phyloP scores from a whole-genome alignment of 2,888 invertebrate species.

The Helicoverpa assulta region DNA sequence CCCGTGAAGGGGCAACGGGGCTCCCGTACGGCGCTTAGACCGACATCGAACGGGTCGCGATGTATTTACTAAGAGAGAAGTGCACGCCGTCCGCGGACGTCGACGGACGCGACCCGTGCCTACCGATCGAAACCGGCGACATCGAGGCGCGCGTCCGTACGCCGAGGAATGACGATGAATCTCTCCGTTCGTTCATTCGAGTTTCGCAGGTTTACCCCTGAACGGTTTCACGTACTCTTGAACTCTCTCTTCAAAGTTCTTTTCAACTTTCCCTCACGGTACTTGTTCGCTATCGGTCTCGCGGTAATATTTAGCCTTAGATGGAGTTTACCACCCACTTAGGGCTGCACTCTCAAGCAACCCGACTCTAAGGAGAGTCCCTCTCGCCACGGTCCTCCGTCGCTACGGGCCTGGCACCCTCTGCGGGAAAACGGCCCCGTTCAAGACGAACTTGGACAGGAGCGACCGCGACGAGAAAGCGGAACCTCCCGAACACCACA shows the following conservation, averaged over 20 bases:
- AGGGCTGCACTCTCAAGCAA: constrained; percentile 91
- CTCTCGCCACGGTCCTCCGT: constrained; percentile 70
- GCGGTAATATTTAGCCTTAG: constrained; percentile 91
- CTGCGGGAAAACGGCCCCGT: constrained; percentile 86
- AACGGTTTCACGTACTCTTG: constrained; percentile 88
- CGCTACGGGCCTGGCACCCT: constrained; percentile 89
- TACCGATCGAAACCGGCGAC: constrained; percentile 51
- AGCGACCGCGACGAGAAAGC: constrained; percentile 66
- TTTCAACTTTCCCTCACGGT: constrained; percentile 93
- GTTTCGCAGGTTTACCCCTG: constrained; percentile 90
- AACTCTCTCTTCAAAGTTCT: constrained; percentile 92
- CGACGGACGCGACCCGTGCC: constrained; percentile 67
- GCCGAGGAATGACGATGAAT: constrained; percentile 76
- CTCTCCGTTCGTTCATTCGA: constrained; percentile 85
- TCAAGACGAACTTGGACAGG: constrained; percentile 87
- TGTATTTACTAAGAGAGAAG: constrained; percentile 85
- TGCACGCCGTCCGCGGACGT: constrained; percentile 72
- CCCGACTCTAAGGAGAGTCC: constrained; percentile 82
- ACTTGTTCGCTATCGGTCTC: constrained; percentile 92
- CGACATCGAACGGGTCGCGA: constrained; percentile 88
- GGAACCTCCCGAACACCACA: constrained; percentile 89
- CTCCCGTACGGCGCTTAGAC: constrained; percentile 77
- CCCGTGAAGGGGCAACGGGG: constrained; percentile 41
- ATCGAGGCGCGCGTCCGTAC: constrained; percentile 57
- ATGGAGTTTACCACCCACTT: constrained; percentile 91